Evolutionary conservation across 2,888 invertebrate genomes (phyloP).

Genomic region (Aethes cnicana): DNA sequence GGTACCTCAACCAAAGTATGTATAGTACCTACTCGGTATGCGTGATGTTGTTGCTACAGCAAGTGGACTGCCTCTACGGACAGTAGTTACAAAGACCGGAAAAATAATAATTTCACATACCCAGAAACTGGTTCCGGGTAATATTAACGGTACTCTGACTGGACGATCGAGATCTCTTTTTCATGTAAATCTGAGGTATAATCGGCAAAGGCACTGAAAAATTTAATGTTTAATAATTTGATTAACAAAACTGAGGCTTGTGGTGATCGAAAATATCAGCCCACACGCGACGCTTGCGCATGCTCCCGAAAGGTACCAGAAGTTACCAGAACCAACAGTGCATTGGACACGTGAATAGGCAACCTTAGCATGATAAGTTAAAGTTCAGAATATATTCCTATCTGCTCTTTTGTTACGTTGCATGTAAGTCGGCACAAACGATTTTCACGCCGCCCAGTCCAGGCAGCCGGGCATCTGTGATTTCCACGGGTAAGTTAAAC

Average conservation of each 20-base stretch:
- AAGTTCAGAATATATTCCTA: neutral
- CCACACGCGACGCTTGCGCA: slow-evolving; percentile 51
- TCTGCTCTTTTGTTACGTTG: slow-evolving; percentile 42
- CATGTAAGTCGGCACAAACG: slow-evolving; percentile 54
- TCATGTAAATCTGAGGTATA: neutral
- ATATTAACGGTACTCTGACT: slow-evolving; percentile 1
- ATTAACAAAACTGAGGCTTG: neutral
- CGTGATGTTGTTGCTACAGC: too few species aligned
- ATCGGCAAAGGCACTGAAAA: too few species aligned
- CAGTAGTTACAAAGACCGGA: too few species aligned
- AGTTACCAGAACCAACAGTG: neutral
- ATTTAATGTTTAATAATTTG: neutral
- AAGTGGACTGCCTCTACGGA: too few species aligned
- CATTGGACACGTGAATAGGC: neutral
- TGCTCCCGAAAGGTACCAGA: slow-evolving; percentile 4
- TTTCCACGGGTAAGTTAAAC: slow-evolving; percentile 43
- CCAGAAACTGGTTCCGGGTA: slow-evolving; percentile 3
- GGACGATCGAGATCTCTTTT: neutral
- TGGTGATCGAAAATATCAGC: slow-evolving; percentile 22
- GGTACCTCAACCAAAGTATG: too few species aligned
- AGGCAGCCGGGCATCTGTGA: slow-evolving; percentile 37
- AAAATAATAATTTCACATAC: neutral
- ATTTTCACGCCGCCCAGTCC: slow-evolving; percentile 54
- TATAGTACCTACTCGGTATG: too few species aligned
- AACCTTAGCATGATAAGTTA: neutral